Conservation (phyloP, 2,888 invertebrate genomes). For the Belgica antarctica region DNA sequence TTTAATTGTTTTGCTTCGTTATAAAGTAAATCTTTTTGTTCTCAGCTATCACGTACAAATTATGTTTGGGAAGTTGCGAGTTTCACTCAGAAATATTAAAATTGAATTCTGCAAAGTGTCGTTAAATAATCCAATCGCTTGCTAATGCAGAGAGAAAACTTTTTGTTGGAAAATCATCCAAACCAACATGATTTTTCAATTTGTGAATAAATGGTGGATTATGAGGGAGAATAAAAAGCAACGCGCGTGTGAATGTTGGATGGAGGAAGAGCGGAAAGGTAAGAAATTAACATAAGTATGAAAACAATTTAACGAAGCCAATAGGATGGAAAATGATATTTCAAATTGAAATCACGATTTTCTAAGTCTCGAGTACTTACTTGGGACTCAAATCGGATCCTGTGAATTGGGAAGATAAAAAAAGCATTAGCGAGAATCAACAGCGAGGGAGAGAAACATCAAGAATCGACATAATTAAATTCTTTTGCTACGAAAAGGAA, state of each 20-base stretch:
- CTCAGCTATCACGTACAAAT: no score
- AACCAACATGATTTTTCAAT: not conserved
- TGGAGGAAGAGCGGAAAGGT: slow-evolving; percentile 13
- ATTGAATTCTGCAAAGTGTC: not conserved
- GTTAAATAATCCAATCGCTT: not conserved
- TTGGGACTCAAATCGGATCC: slow-evolving; percentile 38
- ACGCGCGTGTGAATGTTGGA: not conserved
- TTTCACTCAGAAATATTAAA: no score
- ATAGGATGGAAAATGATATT: slow-evolving; percentile 21
- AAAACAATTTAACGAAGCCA: slow-evolving; percentile 22
- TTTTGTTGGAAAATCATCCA: not conserved
- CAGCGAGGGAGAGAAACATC: not conserved
- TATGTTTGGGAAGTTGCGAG: no score
- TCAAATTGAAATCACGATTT: slow-evolving; percentile 13
- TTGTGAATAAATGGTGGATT: no score
- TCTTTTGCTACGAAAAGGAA: not conserved
- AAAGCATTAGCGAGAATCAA: not conserved
- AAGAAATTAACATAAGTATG: slow-evolving; percentile 23
- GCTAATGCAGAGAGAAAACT: not conserved
- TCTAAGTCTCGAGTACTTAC: slow-evolving; percentile 12
- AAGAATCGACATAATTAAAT: not conserved
- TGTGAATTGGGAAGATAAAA: not conserved
- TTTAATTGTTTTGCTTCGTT: slow-evolving; percentile 15
- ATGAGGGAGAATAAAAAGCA: slow-evolving; percentile 6
- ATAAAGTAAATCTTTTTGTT: not conserved